Base-by-base conservation (phyloP, 1,140 invertebrate species). In the Ctenoplectra terminalis region DNA sequence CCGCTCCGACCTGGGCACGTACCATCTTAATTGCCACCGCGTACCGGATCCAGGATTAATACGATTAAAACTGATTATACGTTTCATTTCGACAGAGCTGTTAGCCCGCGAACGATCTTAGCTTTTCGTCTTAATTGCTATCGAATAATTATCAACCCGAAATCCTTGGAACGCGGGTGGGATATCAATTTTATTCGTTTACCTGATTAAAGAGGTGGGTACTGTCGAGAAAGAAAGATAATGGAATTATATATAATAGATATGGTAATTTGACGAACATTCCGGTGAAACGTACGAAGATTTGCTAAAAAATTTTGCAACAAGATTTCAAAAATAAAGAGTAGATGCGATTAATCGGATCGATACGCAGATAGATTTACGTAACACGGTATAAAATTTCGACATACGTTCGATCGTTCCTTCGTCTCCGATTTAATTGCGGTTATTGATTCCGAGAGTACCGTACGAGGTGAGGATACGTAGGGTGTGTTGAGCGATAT, bases 21-120 rank as follows among this genome's bases (percentile, higher is more conserved):
- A 85, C 81, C 79, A 84, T 84, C 88, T 87, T 90, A 90, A 90
- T 90, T 90, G 84, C 84, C 82, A 60, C 60, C 71, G 79, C 82
- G 63, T 69, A 61, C 11, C 50, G 43, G 43, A 67, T 46, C 61
- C 52, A 37, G 83, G 73, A 82, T 87, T 81, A 85, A 87, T 60
- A 63, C 72, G 69, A 80, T 78, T 70, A 70, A 78, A 37, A 64
- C 78, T 76, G 83, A 88, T 87, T 86, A 87, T 58, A 87, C 83
- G 81, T 86, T 88, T 83, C 82, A 81, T 87, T 82, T 63, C 78
- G 66, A 26, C 67, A 26, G 48, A 50, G 54, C 15, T 46, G 40
- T 58, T 54, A n/a, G 48, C 29, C 34, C 48, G n/a, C 37, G 56
- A 17, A 26, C 11, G 29, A 29, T 46, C 71, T 60, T 34, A 34